phyloP scores from a whole-genome alignment of 2,888 invertebrate genomes.

The Aethes cnicana region DNA sequence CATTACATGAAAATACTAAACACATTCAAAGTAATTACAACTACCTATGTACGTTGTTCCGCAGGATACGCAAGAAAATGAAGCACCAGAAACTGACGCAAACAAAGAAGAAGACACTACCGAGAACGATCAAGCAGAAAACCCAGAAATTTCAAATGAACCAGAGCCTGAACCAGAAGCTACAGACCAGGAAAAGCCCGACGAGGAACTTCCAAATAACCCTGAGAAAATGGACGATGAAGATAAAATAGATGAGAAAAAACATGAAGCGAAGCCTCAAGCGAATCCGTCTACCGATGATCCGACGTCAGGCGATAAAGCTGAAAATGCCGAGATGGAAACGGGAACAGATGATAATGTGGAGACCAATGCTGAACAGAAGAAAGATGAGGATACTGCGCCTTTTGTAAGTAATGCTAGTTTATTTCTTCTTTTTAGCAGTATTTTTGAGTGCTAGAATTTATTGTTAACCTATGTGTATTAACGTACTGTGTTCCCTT shows the following conservation, averaged over 20 bases:
- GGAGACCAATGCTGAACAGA: slow-evolving; percentile 71
- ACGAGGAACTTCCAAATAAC: slow-evolving; percentile 68
- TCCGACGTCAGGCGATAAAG: slow-evolving; percentile 71
- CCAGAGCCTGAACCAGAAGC: slow-evolving; percentile 43
- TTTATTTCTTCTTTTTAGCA: not conserved
- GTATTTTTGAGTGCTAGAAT: no score
- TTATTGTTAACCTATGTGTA: no score
- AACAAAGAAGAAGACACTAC: slow-evolving; percentile 55
- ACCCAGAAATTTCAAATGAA: slow-evolving; percentile 32
- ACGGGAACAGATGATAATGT: slow-evolving; percentile 75
- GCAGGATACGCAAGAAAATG: slow-evolving; percentile 25
- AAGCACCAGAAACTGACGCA: slow-evolving; percentile 43
- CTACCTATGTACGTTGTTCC: no score
- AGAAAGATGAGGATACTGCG: slow-evolving; percentile 67
- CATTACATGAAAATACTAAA: no score
- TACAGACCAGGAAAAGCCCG: slow-evolving; percentile 44
- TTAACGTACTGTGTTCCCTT: no score
- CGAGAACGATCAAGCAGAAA: slow-evolving; percentile 49
- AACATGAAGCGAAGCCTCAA: slow-evolving; percentile 74
- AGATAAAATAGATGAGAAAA: slow-evolving; percentile 68
- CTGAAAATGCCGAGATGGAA: slow-evolving; percentile 76
- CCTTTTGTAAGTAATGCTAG: slow-evolving; percentile 61
- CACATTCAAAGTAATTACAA: no score
- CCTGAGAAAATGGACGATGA: slow-evolving; percentile 67
- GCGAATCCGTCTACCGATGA: slow-evolving; percentile 76